Evolutionary conservation across 2,797 vertebrate species (phyloP), one percentile per base, ranked within the genome.

Genomic region (Sebastes reedi): DNA sequence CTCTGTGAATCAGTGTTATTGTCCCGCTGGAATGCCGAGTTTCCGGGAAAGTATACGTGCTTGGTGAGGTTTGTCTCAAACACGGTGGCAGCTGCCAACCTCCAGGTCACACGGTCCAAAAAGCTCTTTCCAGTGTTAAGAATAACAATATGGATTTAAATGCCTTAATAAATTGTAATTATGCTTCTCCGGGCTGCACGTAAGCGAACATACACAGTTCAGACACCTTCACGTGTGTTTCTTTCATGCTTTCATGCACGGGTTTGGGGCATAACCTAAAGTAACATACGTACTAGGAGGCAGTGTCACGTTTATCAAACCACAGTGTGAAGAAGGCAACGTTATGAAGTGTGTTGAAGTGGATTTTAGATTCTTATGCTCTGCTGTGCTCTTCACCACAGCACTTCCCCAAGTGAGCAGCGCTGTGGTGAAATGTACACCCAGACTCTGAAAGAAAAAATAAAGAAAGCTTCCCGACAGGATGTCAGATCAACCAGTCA

Each of bases 21-120:
- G 56, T 84, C 59, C 27, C 3, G 2, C 72, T 79, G 79, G 78
- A 86, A 77, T 59, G 27, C 42, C 1, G 42, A 39, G 54, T 65
- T 88, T 87, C 80, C 78, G 67, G 74, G 64, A 88, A 90, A 70
- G 76, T 75, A 73, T 67, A 81, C 61, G 68, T 81, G 60, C 74
- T 74, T 32, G 73, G 84, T 77, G 82, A 83, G 25, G 66, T 56
- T 83, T 80, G 46, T 54, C 87, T 64, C 83, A 67, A 89, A 87
- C 65, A 84, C 75, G 54, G 58, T 58, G 61, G 55, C 69, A 75
- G 59, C 67, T 68, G 60, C 24, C 36, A 32, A 22, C 20, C 30
- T 74, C 32, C 58, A 8, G 60, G 34, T 77, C 55, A 66, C 59
- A 59, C 20, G 8, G 11, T 32, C 52, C 36, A 64, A 55, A 69